Evolutionary conservation across 2,113 vertebrate species (phyloP), one percentile per base, ranked within the genome.

Genomic region (Chlorodrepanis virens): DNA sequence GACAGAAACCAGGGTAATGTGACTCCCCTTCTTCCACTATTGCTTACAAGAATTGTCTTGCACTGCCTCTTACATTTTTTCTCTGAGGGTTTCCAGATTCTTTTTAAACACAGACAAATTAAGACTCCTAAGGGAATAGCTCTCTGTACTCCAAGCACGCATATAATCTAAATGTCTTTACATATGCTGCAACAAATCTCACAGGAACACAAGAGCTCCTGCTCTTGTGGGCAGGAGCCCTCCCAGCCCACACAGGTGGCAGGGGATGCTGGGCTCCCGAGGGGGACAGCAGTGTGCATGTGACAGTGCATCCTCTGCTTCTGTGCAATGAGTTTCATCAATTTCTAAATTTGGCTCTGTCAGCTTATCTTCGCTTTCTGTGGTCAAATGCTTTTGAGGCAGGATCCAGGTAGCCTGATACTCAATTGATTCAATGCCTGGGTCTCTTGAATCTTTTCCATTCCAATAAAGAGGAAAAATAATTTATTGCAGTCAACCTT

Each of bases 191-290:
- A 53, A 54, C 14, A 83, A 61, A 15, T 29, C 18, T 24, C 21
- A 33, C 21, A 47, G 70, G 68, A 78, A 21, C 15, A 22, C 4
- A 63, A 72, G 31, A 49, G 4, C n/a, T 80, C 37, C 53, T 68
- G 4, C n/a, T 80, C 37, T 57, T 68, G n/a, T 9, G 47, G 44
- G n/a, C 39, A 69, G 53, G 50, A 86, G 23, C 37, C 15, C 8
- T 83, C 11, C 2, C 53, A 64, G 44, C 19, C 40, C 57, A 31
- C 0, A 0, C 16, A 7, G 4, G 53, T 57, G 31, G 13, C 0
- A 0, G n/a, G 21, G 42, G 33, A 39, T 24, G 8, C 54, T 7
- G 0, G 13, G 21, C 2, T 87, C 23, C 63, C 0, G 0, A 49
- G 20, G 28, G n/a, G 67, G 31, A 69, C 24, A 83, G n/a, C 24